Evolutionary conservation across 2,797 vertebrate species (phyloP).

Genomic region (Bovichtus diacanthus): DNA sequence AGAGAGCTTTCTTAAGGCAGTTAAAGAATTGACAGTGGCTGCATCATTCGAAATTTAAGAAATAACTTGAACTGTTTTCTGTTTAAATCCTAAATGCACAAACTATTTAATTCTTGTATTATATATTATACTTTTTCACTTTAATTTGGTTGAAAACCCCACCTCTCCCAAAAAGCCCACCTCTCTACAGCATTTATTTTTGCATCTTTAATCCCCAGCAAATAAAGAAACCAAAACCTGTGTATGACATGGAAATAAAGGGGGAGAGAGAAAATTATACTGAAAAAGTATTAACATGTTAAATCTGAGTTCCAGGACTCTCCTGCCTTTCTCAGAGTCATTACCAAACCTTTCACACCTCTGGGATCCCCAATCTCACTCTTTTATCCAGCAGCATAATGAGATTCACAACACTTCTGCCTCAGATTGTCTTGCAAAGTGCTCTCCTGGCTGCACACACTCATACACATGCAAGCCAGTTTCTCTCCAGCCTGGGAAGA

Average conservation of each 20-base stretch:
- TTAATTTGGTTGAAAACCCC: background rate
- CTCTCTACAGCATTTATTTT: background rate
- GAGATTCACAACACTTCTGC: constrained; percentile 50
- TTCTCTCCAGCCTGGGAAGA: constrained; percentile 82
- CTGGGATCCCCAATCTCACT: constrained; percentile 65
- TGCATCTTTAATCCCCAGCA: constrained; percentile 21
- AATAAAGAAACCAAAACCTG: constrained; percentile 71
- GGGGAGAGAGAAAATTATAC: constrained; percentile 63
- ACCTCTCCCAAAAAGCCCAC: too few relatives aligned
- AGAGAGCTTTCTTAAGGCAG: too few relatives aligned
- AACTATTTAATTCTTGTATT: background rate
- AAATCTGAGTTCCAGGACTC: constrained; percentile 60
- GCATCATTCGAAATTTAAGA: background rate
- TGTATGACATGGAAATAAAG: constrained; percentile 25
- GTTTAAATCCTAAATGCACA: background rate
- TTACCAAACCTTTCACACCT: constrained; percentile 74
- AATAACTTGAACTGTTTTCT: background rate
- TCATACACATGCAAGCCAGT: constrained; percentile 54
- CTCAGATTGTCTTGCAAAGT: constrained; percentile 78
- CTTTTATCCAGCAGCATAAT: constrained; percentile 72
- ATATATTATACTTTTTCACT: background rate
- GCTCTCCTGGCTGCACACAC: constrained; percentile 33
- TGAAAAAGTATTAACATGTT: constrained; percentile 67
- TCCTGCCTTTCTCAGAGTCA: constrained; percentile 60
- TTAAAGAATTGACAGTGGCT: too few relatives aligned